Evolutionary conservation across 2,888 invertebrate species (phyloP).

Genomic region (Abrostola tripartita): DNA sequence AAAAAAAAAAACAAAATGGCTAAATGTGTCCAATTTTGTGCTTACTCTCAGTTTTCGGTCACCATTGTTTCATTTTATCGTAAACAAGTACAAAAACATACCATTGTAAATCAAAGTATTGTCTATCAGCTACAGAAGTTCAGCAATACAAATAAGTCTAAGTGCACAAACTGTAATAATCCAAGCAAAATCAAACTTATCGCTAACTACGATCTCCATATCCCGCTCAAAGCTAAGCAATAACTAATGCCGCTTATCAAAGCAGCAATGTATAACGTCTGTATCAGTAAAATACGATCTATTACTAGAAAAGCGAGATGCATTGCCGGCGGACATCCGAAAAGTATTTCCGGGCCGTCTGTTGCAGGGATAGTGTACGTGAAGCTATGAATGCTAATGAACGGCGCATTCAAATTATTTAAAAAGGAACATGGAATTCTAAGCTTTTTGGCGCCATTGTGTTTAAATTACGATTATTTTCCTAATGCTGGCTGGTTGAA

Average conservation of each 20-base stretch:
- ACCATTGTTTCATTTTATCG: not conserved
- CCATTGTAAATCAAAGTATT: constrained; percentile 2
- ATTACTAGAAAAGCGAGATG: constrained; percentile 62
- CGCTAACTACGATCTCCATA: constrained; percentile 23
- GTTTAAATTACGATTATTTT: constrained; percentile 21
- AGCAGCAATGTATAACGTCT: constrained; percentile 29
- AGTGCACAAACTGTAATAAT: constrained; percentile 5
- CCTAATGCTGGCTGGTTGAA: not conserved
- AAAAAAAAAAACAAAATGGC: too few relatives aligned
- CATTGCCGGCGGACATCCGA: constrained; percentile 77
- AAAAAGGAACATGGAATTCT: constrained; percentile 30
- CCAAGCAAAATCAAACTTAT: constrained; percentile 23
- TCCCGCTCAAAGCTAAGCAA: constrained; percentile 30
- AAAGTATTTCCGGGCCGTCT: constrained; percentile 76
- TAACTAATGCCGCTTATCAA: constrained; percentile 38
- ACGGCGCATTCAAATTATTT: constrained; percentile 33
- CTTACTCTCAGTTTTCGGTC: not conserved
- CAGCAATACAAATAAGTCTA: constrained; percentile 6
- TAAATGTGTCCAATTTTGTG: not conserved
- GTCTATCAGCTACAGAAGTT: constrained; percentile 3
- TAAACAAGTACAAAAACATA: not conserved
- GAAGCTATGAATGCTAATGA: constrained; percentile 62
- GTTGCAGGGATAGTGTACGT: constrained; percentile 59
- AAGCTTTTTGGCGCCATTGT: constrained; percentile 24
- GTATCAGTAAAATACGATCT: constrained; percentile 58